A percentile compares a stretch with the other conserved stretches of the same genome.
Evolutionary conservation across 1,140 invertebrate genomes (phyloP).

Genomic region (Paraescarpia echinospica): DNA sequence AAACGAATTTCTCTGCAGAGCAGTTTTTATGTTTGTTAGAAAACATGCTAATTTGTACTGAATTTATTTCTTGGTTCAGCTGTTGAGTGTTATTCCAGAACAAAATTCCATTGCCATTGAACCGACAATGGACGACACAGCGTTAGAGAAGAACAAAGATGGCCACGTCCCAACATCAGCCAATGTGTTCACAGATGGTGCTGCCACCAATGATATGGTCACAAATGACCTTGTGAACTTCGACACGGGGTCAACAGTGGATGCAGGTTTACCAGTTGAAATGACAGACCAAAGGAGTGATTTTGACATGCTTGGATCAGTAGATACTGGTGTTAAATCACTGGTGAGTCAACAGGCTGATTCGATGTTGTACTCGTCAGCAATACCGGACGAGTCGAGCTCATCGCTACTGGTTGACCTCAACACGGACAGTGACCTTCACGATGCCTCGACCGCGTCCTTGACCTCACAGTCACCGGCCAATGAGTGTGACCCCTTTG

Average conservation of each 20-base stretch:
- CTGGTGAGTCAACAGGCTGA: not conserved
- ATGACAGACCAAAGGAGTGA: not conserved
- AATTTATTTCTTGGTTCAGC: not conserved
- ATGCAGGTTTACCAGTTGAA: not conserved
- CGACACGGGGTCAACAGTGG: not conserved
- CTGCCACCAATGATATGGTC: not conserved
- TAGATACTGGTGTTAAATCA: not conserved
- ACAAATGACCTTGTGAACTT: conserved; percentile 1
- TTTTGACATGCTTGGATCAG: not conserved
- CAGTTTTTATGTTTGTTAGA: not conserved
- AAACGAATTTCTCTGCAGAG: not conserved
- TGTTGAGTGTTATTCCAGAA: not conserved
- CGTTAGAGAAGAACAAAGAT: not conserved
- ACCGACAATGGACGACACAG: not conserved
- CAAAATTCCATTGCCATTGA: not conserved
- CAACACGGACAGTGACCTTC: not conserved
- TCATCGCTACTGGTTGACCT: not conserved
- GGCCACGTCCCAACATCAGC: not conserved
- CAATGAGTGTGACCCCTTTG: not conserved
- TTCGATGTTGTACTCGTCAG: not conserved
- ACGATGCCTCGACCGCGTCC: not conserved
- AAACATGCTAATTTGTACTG: not conserved
- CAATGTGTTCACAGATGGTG: not conserved
- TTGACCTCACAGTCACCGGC: not conserved
- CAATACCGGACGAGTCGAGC: not conserved